Percentiles rank a stretch among this genome's conserved stretches.
Conservation (phyloP, 2,113 vertebrate genomes). For the Mus pahari region DNA sequence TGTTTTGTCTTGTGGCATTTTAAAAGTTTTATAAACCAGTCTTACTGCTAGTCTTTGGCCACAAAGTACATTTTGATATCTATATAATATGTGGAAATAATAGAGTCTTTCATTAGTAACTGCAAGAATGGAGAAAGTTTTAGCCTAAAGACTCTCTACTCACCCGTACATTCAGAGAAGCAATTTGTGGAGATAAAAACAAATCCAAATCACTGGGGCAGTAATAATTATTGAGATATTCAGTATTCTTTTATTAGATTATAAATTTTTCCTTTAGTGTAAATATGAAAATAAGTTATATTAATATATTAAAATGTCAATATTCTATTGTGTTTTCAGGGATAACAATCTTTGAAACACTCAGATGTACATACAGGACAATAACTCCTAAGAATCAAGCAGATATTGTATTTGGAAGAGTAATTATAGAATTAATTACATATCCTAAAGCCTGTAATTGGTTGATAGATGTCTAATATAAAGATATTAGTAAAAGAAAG, state of each 20-base stretch:
- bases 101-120: neutral
- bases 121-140: neutral
- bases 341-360: neutral
- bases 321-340: neutral
- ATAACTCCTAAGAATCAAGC: neutral
- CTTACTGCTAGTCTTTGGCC: neutral
- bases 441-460: neutral
- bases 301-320: neutral
- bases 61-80: neutral
- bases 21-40: neutral
- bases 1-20: neutral
- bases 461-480: neutral
- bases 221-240: neutral
- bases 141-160: neutral
- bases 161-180: neutral
- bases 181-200: neutral
- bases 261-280: neutral
- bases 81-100: neutral
- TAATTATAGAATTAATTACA: neutral
- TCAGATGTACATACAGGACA: neutral
- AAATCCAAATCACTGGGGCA: neutral
- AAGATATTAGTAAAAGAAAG: neutral
- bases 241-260: neutral
- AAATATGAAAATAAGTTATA: neutral
- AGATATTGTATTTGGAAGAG: neutral